A percentile compares a stretch with the other conserved stretches of the same genome.
These are phyloP conservation scores for Lasius platythorax DNA, from an alignment of 2,888 invertebrate genomes.

Conservation along the genomic window DNA sequence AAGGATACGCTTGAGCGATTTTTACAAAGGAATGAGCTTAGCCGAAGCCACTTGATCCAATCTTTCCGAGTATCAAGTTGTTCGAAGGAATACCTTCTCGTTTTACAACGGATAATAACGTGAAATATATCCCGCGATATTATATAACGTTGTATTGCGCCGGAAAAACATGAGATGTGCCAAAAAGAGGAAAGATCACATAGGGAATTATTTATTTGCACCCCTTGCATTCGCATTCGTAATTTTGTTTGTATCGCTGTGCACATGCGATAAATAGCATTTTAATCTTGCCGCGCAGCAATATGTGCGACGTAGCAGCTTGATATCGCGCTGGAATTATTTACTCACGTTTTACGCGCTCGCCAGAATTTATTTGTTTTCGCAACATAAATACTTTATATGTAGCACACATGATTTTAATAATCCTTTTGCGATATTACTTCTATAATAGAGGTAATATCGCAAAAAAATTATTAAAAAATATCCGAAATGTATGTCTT, in stretches of 20 bases:
- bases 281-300: conserved; percentile 45
- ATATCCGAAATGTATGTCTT: not conserved
- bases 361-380: conserved; percentile 43
- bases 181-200: conserved; percentile 22
- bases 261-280: conserved; percentile 49
- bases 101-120: conserved; percentile 38
- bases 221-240: conserved; percentile 27
- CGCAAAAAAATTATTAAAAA: not conserved
- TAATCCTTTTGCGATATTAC: conserved; percentile 4
- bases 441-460: not conserved
- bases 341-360: conserved; percentile 31
- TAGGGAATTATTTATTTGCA: conserved; percentile 40
- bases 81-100: conserved; percentile 25
- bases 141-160: not conserved
- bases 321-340: conserved; percentile 47
- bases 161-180: not conserved
- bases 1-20: conserved; percentile 44
- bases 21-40: conserved; percentile 45
- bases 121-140: conserved; percentile 26
- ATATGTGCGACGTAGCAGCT: conserved; percentile 31
- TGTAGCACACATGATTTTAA: conserved; percentile 24
- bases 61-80: conserved; percentile 28
- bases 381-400: conserved; percentile 12
- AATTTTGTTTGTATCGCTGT: conserved; percentile 48
- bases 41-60: conserved; percentile 46